Conservation (phyloP, 2,888 invertebrate species). For the Cantharis lateralis region DNA sequence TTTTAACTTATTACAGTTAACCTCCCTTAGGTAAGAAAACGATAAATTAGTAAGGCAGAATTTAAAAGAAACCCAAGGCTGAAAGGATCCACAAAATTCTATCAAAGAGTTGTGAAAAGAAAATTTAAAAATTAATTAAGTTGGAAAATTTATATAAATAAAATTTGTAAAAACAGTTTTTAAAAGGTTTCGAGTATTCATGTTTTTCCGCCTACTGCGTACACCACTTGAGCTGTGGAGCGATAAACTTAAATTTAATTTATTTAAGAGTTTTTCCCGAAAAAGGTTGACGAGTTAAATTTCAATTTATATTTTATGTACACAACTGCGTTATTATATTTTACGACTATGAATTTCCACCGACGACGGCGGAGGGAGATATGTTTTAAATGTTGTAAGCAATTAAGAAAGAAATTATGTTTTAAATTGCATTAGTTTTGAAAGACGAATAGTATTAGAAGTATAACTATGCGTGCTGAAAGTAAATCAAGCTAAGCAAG, state of each 20-base stretch:
- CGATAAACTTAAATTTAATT: not conserved
- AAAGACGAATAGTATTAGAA: constrained; percentile 21
- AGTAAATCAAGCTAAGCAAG: constrained; percentile 39
- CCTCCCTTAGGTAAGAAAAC: not conserved
- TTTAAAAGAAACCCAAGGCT: not conserved
- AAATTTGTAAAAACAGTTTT: not conserved
- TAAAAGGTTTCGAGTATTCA: not conserved
- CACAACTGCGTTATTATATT: not conserved
- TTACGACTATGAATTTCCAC: not conserved
- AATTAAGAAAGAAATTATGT: constrained; percentile 3
- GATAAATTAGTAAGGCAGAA: not conserved
- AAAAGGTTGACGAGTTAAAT: not conserved
- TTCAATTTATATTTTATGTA: not conserved
- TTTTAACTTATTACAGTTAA: not conserved
- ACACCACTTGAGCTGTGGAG: not conserved
- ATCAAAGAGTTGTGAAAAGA: not conserved
- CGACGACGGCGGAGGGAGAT: not conserved
- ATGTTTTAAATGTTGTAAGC: not conserved
- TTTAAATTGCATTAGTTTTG: constrained; percentile 11
- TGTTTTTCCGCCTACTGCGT: not conserved
- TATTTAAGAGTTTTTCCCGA: not conserved
- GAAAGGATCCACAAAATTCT: not conserved
- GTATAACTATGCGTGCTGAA: constrained; percentile 37
- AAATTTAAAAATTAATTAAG: not conserved
- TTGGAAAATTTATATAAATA: not conserved